Base-by-base conservation (phyloP, 2,888 invertebrate species). In the Dioctria linearis region DNA sequence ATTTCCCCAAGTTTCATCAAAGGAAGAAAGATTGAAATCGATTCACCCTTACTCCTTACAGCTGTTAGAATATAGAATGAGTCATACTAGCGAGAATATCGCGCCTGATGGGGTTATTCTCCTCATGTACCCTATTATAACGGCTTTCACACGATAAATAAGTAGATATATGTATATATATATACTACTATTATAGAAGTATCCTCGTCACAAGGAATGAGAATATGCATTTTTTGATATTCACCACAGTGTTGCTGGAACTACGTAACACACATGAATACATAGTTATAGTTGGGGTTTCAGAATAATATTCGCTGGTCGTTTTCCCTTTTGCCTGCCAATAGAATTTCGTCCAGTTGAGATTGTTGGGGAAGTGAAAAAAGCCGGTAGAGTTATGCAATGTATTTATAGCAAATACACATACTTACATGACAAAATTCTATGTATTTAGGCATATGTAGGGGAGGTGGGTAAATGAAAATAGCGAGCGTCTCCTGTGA, bases 61-160 rank as follows among this genome's bases (percentile, higher is more conserved):
- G 39, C 9, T 25, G 9, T 13, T 51, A 13, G 51, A 25, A 42
- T 65, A 54, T 39, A 54, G 66, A 43, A 78, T 78, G 78, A 78
- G 78, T 78, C 78, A 78, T 78, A 78, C 54, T 78, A 66, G 78
- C 66, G 54, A 66, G 78, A 78, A 78, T 78, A 78, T 40, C 78
- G 13, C 25, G 25, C 54, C 66, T 78, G 78, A 66, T 78, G 78
- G 78, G 78, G 78, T 78, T 78, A 78, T 78, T 78, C 78, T 78
- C 78, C 78, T 25, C 66, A 54, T 73, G 40, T 73, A 57, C 13
- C 73, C 42, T 37, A 25, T 25, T 9, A 63, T 40, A 25, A 63
- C 63, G 63, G 40, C 63, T 37, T 39, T 11, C 6, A 39, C 63
- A 63, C 63, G 37, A 37, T 37, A 51, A 8, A 51, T 51, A 8